A percentile compares a stretch with the other conserved stretches of the same genome.
Evolutionary conservation across 2,888 invertebrate species (phyloP).

Genomic region (Oxycera nigricornis): DNA sequence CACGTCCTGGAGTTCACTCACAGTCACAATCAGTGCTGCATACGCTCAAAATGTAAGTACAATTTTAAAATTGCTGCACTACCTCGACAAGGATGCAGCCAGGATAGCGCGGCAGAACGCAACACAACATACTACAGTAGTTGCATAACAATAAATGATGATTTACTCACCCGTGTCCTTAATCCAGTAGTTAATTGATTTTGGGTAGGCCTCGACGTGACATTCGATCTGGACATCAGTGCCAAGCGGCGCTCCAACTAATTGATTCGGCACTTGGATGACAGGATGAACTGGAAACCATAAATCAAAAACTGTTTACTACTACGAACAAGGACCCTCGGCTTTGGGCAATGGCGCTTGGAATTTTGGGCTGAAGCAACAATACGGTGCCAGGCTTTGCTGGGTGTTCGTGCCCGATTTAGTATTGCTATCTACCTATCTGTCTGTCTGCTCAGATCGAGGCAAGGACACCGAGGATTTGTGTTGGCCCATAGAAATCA

Average conservation of each 20-base stretch:
- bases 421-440: too few relatives aligned
- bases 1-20: background rate
- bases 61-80: constrained; percentile 39
- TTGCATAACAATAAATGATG: constrained; percentile 42
- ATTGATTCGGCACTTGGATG: constrained; percentile 90
- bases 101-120: background rate
- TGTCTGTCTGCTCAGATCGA: too few relatives aligned
- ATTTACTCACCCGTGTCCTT: constrained; percentile 77
- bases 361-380: too few relatives aligned
- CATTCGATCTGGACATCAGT: constrained; percentile 89
- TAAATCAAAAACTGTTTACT: constrained; percentile 53
- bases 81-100: background rate
- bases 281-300: constrained; percentile 80
- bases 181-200: constrained; percentile 90
- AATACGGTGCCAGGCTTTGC: background rate
- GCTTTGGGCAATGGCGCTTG: too few relatives aligned
- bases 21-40: background rate
- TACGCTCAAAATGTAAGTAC: constrained; percentile 26
- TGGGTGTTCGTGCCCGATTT: background rate
- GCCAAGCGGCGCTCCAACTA: constrained; percentile 86
- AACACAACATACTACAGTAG: constrained; percentile 18
- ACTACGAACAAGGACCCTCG: constrained; percentile 5
- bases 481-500: constrained; percentile 35
- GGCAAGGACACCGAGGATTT: background rate
- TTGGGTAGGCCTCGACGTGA: constrained; percentile 88